Evolutionary conservation across 2,113 vertebrate genomes (phyloP).

Genomic region (Felis chaus): DNA sequence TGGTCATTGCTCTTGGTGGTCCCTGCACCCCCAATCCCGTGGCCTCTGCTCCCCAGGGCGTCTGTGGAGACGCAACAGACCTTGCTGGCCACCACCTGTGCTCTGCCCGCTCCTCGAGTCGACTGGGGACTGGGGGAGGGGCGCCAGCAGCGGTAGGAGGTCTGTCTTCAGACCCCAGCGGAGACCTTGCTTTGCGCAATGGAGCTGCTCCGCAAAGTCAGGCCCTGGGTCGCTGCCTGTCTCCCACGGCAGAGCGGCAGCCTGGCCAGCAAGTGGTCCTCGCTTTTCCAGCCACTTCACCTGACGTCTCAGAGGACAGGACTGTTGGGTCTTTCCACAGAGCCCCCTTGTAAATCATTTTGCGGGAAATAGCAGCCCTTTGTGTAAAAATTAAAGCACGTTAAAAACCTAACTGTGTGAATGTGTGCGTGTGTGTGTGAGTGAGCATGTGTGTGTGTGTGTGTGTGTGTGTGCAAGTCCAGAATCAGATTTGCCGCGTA

Average conservation of each 20-base stretch:
- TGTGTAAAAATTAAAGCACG: background rate
- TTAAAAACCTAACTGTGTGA: background rate
- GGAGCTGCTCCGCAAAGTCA: background rate
- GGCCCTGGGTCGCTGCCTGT: background rate
- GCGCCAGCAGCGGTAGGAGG: background rate
- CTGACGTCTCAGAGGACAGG: background rate
- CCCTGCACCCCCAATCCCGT: background rate
- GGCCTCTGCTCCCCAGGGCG: background rate
- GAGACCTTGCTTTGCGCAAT: background rate
- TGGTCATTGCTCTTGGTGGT: background rate
- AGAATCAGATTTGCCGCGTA: background rate
- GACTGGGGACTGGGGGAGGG: background rate
- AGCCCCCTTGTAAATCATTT: background rate
- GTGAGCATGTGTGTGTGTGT: background rate
- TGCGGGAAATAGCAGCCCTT: background rate
- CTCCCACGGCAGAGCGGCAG: background rate
- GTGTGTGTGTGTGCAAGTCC: background rate
- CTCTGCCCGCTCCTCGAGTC: background rate
- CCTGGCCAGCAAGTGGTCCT: background rate
- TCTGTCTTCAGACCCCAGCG: background rate
- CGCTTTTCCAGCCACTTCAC: constrained; percentile 19
- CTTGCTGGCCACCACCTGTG: background rate
- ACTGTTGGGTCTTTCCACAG: background rate
- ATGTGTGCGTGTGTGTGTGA: background rate
- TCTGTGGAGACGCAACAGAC: background rate